Evolutionary conservation across 2,888 invertebrate genomes (phyloP), one percentile per base, ranked within the genome.

Genomic region (Reticulitermes lucifugus): DNA sequence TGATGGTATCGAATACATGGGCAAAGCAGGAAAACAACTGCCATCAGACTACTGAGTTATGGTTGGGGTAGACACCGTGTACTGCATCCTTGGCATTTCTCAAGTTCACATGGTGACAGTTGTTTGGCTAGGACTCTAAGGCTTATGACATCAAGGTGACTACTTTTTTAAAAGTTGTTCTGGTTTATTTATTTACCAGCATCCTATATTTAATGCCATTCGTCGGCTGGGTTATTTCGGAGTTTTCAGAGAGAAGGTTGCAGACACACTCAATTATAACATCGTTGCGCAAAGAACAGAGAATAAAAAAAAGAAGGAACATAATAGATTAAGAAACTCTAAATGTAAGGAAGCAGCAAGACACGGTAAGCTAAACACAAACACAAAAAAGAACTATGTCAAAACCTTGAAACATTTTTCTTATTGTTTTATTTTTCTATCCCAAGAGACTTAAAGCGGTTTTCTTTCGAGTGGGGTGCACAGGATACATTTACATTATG

Each of bases 181-280:
- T 70, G 12, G n/a, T 70, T 29, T 70, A 70, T 70, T 70, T 70
- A 29, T 10, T 70, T 25, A 18, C 29, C 70, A 29, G 70, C 14
- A 25, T 1, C 70, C 70, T 70, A 70, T 29, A 70, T 70, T 70
- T 70, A 70, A 70, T 9, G 18, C 29, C 70, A n/a, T 25, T n/a
- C 70, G 70, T 25, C n/a, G 70, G 25, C n/a, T 70, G 70, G 29
- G 70, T 70, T 70, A 29, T 70, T 70, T 70, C 18, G 25, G 70
- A 70, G 29, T 29, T 70, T 70, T 14, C 25, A 70, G 29, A 70
- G 10, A 70, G 9, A n/a, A 29, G 25, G 70, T 25, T 25, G 3
- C n/a, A 70, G 25, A n/a, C 70, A 70, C 70, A 70, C 70, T 70
- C 70, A 70, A 70, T 70, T 70, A 25, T n/a, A 70, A 70, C n/a